phyloP scores from a whole-genome alignment of 2,888 invertebrate species.

The Drosophila affinis region DNA sequence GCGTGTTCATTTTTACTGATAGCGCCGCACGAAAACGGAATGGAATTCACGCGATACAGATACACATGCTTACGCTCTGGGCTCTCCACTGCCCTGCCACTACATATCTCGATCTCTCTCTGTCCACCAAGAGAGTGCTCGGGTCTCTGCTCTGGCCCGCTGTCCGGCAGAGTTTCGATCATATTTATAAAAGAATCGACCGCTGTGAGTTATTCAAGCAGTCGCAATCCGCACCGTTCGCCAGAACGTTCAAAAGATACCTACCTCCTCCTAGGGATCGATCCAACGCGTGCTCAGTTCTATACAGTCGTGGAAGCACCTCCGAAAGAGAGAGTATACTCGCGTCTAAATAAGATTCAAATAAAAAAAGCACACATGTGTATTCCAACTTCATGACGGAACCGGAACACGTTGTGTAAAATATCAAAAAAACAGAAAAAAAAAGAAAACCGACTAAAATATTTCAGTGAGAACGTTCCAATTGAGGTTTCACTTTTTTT shows the following conservation, averaged over 20 bases:
- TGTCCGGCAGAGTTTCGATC: slow-evolving; percentile 55
- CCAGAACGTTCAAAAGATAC: slow-evolving; percentile 73
- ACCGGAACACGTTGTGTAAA: slow-evolving; percentile 69
- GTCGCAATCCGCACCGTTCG: slow-evolving; percentile 68
- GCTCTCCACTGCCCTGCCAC: neutral
- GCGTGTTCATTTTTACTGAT: slow-evolving; percentile 71
- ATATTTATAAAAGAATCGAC: slow-evolving; percentile 82
- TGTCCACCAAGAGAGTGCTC: slow-evolving; percentile 32
- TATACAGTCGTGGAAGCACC: neutral
- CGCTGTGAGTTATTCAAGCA: slow-evolving; percentile 73
- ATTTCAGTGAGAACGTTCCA: slow-evolving; percentile 27
- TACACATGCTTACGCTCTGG: slow-evolving; percentile 46
- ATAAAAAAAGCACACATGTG: slow-evolving; percentile 48
- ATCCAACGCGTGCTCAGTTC: neutral
- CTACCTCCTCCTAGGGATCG: slow-evolving; percentile 3
- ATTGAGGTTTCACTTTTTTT: slow-evolving; percentile 12
- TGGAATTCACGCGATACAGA: slow-evolving; percentile 77
- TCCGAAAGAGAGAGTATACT: neutral
- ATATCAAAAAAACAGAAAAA: slow-evolving; percentile 23
- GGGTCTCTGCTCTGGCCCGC: slow-evolving; percentile 13
- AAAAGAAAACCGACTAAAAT: slow-evolving; percentile 3
- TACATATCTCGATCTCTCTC: slow-evolving; percentile 33
- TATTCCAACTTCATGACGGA: slow-evolving; percentile 61
- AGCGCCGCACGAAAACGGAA: slow-evolving; percentile 33
- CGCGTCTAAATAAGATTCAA: slow-evolving; percentile 15